A percentile compares a stretch with the other conserved stretches of the same genome.
These are phyloP conservation scores for Vespertilio murinus DNA, from an alignment of 2,797 vertebrate genomes.

Conservation along the genomic window DNA sequence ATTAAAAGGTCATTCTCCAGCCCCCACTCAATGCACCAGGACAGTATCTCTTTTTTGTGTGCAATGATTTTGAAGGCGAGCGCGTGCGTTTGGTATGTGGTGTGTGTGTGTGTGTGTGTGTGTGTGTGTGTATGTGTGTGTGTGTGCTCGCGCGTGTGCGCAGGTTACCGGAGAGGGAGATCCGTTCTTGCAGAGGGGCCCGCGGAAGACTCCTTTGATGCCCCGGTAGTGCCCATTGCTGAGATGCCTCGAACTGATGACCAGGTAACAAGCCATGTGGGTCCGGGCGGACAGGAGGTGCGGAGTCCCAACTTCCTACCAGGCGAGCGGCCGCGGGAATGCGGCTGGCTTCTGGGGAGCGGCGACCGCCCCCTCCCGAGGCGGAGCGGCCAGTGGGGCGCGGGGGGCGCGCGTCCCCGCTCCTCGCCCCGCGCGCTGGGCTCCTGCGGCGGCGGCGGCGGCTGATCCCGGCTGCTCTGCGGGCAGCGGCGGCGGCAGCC, in stretches of 20 bases:
- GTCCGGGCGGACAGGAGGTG: slow-evolving; percentile 48
- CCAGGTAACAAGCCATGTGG: slow-evolving; percentile 97
- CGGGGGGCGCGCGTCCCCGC: slow-evolving; percentile 53
- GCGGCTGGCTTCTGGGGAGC: slow-evolving; percentile 60
- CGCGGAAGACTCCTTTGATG: slow-evolving; percentile 98
- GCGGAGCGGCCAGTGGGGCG: slow-evolving; percentile 63
- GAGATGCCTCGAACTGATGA: slow-evolving; percentile 98
- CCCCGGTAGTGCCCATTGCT: slow-evolving; percentile 97
- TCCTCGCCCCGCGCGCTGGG: slow-evolving; percentile 74
- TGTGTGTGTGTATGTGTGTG: neutral
- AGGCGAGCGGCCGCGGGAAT: slow-evolving; percentile 37
- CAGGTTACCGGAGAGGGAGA: slow-evolving; percentile 91
- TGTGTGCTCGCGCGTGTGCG: slow-evolving; percentile 53
- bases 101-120: slow-evolving; percentile 4
- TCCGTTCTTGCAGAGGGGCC: slow-evolving; percentile 92
- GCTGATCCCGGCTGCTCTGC: slow-evolving; percentile 69
- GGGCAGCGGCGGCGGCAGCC: slow-evolving; percentile 65
- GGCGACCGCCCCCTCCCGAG: slow-evolving; percentile 57
- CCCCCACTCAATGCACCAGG: neutral
- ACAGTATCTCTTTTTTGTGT: neutral
- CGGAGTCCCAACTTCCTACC: slow-evolving; percentile 71
- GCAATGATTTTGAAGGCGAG: neutral
- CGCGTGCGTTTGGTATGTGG: neutral
- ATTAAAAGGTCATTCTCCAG: neutral
- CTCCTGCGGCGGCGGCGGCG: slow-evolving; percentile 57